Base-by-base conservation (phyloP, 2,888 invertebrate species). In the Drosophila multiciliata region DNA sequence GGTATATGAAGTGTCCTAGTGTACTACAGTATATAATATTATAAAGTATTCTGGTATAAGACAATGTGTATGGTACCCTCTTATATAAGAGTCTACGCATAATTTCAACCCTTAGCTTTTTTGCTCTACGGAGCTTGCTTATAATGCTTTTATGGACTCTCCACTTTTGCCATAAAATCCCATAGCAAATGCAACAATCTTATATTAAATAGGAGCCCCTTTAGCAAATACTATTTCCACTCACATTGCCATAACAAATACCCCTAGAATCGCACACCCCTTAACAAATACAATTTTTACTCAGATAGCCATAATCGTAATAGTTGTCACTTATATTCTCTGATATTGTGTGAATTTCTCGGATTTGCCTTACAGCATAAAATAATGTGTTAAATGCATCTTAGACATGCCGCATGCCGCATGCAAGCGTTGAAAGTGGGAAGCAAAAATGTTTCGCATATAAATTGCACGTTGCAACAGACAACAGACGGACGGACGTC, bases 401-500 rank as follows among this genome's bases (percentile, higher is more conserved):
- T 75, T 54, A 40, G 29, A 26, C 61, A 53, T 62, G 60, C 36
- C 36, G 11, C 52, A 53, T 23, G 52, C 52, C 32, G 35, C 50
- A 29, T 38, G 29, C 48, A 61, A 32, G 48, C 48, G 50, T 40
- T 62, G 45, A 45, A 63, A 60, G 59, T 26, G 49, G 61, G 45
- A 40, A 54, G 15, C 63, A 72, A 75, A 73, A 74, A 73, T 83
- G 62, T 57, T 72, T 78, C 69, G 82, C 88, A 86, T 83, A 86
- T 88, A 85, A 86, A 88, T 85, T 80, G 80, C 82, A 70, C 70
- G 75, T 82, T 66, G 78, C 52, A 71, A 64, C 57, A 77, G 59
- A 15, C 36, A 7, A 15, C 6, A 15, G 15, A 15, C 53, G 23
- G 65, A 74, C 65, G 48, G 60, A 72, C 57, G 78, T 67, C 72